phyloP scores from a whole-genome alignment of 2,113 vertebrate genomes.

The Lepus americanus region DNA sequence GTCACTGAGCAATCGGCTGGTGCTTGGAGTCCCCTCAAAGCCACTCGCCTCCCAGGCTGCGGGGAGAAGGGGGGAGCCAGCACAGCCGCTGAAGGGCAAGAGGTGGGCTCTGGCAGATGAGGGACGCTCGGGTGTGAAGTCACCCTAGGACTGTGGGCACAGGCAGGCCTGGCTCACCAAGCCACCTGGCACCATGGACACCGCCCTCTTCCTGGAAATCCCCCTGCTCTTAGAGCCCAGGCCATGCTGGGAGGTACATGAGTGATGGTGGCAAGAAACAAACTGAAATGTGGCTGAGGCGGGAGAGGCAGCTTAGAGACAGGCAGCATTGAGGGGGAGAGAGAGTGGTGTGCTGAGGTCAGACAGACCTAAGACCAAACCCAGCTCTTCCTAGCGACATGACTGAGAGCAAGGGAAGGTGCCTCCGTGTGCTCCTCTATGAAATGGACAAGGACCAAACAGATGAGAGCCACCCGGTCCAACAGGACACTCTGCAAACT shows the following conservation, averaged over 20 bases:
- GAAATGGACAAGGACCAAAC: not conserved
- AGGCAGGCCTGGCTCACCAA: not conserved
- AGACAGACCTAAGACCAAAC: not conserved
- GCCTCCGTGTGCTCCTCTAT: not conserved
- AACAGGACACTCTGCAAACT: not conserved
- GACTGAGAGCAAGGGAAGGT: not conserved
- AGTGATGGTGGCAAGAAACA: not conserved
- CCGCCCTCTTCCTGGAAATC: not conserved
- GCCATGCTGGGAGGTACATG: not conserved
- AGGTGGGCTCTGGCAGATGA: not conserved
- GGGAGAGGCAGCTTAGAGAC: not conserved
- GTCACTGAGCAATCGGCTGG: not conserved
- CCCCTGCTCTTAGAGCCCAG: not conserved
- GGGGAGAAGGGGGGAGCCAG: not conserved
- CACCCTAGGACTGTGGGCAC: not conserved
- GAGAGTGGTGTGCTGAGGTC: not conserved
- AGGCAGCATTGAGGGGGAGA: not conserved
- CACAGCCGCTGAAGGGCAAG: not conserved
- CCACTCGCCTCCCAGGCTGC: not conserved
- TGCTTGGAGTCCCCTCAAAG: not conserved
- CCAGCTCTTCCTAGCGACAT: not conserved
- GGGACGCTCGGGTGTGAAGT: not conserved
- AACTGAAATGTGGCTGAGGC: not conserved
- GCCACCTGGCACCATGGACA: accelerated
- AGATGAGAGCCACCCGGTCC: not conserved